These are phyloP conservation scores for Tamias sibiricus DNA, from an alignment of 2,113 vertebrate species.

Conservation along the genomic window DNA sequence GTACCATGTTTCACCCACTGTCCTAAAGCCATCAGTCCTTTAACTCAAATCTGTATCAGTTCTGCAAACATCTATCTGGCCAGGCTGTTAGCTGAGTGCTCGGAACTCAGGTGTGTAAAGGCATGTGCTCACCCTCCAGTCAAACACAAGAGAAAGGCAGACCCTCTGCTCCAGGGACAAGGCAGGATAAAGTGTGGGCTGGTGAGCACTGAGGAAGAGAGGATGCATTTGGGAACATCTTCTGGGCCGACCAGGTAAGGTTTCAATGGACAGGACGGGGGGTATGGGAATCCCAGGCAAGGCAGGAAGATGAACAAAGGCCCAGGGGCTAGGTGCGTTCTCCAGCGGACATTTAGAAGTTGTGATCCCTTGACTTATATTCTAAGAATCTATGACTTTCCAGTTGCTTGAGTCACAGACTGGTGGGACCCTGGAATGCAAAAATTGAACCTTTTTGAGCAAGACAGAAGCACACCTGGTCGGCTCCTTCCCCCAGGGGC, in stretches of 20 bases:
- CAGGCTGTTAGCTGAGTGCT: background rate
- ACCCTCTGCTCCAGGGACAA: background rate
- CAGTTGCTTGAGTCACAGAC: background rate
- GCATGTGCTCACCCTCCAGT: background rate
- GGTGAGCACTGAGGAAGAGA: background rate
- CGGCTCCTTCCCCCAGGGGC: background rate
- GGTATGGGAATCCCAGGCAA: background rate
- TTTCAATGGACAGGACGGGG: background rate
- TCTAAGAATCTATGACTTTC: background rate
- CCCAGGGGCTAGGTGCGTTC: background rate
- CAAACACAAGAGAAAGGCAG: background rate
- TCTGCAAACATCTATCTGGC: background rate
- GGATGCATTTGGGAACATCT: background rate
- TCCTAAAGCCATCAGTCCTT: background rate
- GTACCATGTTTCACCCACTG: background rate
- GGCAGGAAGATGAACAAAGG: background rate
- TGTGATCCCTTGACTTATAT: background rate
- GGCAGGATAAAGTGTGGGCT: background rate
- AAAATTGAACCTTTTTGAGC: background rate
- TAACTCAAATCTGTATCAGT: background rate
- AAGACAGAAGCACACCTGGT: background rate
- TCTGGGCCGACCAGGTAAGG: background rate
- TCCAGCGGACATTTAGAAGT: background rate
- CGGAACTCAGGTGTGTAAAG: background rate
- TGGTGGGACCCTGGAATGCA: background rate